These are phyloP conservation scores for Bujurquina vittata DNA, from an alignment of 2,113 vertebrate genomes.

Conservation along the genomic window DNA sequence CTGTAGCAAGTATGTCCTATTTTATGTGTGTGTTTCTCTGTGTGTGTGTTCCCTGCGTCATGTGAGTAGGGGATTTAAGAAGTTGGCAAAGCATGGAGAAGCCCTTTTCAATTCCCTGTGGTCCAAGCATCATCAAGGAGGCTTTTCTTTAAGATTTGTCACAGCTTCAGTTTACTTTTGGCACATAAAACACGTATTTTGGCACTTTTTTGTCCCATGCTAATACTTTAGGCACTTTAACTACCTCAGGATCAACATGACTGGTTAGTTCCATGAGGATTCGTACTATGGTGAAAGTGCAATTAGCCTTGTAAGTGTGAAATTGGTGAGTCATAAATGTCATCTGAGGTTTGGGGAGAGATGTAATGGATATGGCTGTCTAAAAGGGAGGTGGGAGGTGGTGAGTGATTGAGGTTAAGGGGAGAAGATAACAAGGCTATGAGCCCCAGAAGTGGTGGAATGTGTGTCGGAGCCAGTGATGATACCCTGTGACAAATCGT, in stretches of 20 bases:
- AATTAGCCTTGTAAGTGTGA: slow-evolving; percentile 38
- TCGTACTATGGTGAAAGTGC: slow-evolving; percentile 22
- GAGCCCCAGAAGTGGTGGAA: slow-evolving; percentile 51
- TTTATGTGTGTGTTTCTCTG: slow-evolving; percentile 15
- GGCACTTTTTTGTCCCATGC: slow-evolving; percentile 8
- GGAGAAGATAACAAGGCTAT: slow-evolving; percentile 1
- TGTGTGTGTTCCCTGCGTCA: slow-evolving; percentile 40
- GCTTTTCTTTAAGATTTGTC: slow-evolving; percentile 30
- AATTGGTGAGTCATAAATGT: slow-evolving; percentile 65
- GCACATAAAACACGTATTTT: slow-evolving; percentile 9
- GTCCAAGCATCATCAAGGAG: slow-evolving; percentile 13
- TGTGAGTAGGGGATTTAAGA: slow-evolving; percentile 28
- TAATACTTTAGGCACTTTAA: slow-evolving; percentile 25
- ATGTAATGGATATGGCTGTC: slow-evolving; percentile 50
- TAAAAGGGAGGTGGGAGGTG: slow-evolving; percentile 43
- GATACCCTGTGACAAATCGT: slow-evolving; percentile 53
- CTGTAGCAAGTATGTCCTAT: slow-evolving; percentile 44
- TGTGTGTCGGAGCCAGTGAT: slow-evolving; percentile 44
- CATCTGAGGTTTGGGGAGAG: slow-evolving; percentile 46
- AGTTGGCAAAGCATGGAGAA: slow-evolving; percentile 35
- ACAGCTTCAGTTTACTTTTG: slow-evolving; percentile 24
- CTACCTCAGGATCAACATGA: neutral
- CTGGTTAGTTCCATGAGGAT: slow-evolving; percentile 8
- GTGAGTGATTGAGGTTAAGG: slow-evolving; percentile 29
- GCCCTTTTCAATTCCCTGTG: slow-evolving; percentile 33